Evolutionary conservation across 2,888 invertebrate genomes (phyloP).

Genomic region (Euspilapteryx auroguttella): DNA sequence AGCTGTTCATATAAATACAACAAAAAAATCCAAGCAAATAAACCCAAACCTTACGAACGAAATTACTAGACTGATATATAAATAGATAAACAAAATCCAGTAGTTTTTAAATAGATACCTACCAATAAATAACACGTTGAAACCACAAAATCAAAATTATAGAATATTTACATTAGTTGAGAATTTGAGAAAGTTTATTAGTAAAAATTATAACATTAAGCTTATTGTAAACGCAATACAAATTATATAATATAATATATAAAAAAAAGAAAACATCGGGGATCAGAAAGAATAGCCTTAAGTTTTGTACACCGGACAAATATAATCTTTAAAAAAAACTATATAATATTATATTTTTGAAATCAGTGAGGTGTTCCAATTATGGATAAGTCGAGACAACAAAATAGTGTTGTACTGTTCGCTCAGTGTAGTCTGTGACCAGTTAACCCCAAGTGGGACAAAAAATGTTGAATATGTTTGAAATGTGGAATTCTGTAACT

Average conservation of each 20-base stretch:
- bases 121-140: no score
- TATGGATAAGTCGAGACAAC: slow-evolving; percentile 18
- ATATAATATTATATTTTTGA: no score
- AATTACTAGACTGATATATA: slow-evolving; percentile 57
- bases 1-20: slow-evolving; percentile 1
- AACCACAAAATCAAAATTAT: no score
- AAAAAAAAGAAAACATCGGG: slow-evolving; percentile 25
- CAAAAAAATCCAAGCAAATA: slow-evolving; percentile 27
- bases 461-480: slow-evolving; percentile 71
- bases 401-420: neutral
- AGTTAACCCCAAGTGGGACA: slow-evolving; percentile 16
- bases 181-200: slow-evolving; percentile 57
- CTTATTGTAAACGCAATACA: slow-evolving; percentile 8
- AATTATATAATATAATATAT: slow-evolving; percentile 24
- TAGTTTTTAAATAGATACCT: slow-evolving; percentile 12
- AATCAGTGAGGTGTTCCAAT: slow-evolving; percentile 24
- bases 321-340: no score
- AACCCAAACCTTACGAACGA: slow-evolving; percentile 50
- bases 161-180: slow-evolving; percentile 62
- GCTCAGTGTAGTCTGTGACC: no score
- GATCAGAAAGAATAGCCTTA: slow-evolving; percentile 51
- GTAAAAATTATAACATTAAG: slow-evolving; percentile 8
- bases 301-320: slow-evolving; percentile 40
- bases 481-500: slow-evolving; percentile 81
- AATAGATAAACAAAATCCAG: slow-evolving; percentile 32